Evolutionary conservation across 2,113 vertebrate genomes (phyloP).

Genomic region (Boleophthalmus pectinirostris): DNA sequence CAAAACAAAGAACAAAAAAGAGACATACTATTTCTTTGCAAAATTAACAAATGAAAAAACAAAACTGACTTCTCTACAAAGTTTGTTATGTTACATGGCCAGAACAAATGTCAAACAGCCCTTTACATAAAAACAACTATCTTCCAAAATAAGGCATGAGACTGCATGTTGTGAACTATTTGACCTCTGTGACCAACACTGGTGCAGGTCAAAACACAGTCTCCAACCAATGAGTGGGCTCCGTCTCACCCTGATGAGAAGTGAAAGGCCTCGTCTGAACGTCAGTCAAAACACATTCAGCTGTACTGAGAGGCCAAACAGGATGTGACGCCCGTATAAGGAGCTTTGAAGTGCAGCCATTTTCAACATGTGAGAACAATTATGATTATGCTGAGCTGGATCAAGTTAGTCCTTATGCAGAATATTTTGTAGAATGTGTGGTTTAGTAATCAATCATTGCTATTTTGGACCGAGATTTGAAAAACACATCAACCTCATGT

Average conservation of each 20-base stretch:
- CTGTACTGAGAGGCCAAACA: background rate
- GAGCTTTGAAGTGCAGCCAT: slow-evolving; percentile 1
- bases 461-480: slow-evolving; percentile 1
- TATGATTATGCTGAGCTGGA: slow-evolving; percentile 6
- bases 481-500: background rate
- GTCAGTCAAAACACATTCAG: background rate
- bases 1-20: too few relatives aligned
- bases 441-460: slow-evolving; percentile 8
- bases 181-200: slow-evolving; percentile 19
- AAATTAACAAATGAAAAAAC: background rate
- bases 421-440: slow-evolving; percentile 14
- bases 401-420: slow-evolving; percentile 22
- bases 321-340: background rate
- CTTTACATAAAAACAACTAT: slow-evolving; percentile 14
- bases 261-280: slow-evolving; percentile 10
- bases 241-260: slow-evolving; percentile 20
- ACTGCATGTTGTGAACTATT: slow-evolving; percentile 23
- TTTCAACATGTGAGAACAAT: slow-evolving; percentile 8
- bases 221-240: slow-evolving; percentile 20
- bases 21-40: background rate
- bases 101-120: slow-evolving; percentile 35
- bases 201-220: slow-evolving; percentile 20
- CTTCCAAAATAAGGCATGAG: background rate
- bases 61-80: slow-evolving; percentile 1
- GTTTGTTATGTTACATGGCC: slow-evolving; percentile 36